Conservation (phyloP, 2,797 vertebrate genomes). For the Sciurus vulgaris region DNA sequence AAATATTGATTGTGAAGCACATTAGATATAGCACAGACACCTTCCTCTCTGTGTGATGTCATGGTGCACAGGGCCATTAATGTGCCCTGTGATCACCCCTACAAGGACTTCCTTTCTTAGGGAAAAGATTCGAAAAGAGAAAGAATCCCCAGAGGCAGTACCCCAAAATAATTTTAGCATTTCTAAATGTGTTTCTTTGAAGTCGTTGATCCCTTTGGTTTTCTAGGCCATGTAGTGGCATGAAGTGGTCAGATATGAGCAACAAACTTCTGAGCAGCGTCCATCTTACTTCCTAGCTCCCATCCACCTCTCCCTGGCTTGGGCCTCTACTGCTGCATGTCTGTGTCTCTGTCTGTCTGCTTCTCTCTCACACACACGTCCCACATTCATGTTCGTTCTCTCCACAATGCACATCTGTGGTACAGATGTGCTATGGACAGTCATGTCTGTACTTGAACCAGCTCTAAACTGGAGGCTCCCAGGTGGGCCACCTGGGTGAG, state of each 20-base stretch:
- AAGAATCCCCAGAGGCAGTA: conserved; percentile 54
- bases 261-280: conserved; percentile 25
- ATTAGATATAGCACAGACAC: conserved; percentile 32
- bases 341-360: neutral
- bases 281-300: neutral
- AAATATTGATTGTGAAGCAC: conserved; percentile 66
- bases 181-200: conserved; percentile 77
- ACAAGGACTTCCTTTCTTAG: conserved; percentile 57
- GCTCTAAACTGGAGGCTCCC: conserved; percentile 27
- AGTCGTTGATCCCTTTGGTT: conserved; percentile 61
- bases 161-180: conserved; percentile 66
- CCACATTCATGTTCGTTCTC: neutral
- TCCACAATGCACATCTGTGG: conserved; percentile 15
- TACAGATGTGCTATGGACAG: neutral
- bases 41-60: conserved; percentile 47
- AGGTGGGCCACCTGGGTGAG: neutral
- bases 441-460: conserved; percentile 15
- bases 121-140: conserved; percentile 68
- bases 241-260: conserved; percentile 13
- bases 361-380: neutral
- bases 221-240: conserved; percentile 62
- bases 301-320: neutral
- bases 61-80: conserved; percentile 9
- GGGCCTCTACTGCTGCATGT: neutral
- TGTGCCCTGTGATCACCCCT: conserved; percentile 46